A percentile compares a stretch with the other conserved stretches of the same genome.
These are phyloP conservation scores for Nymphicus hollandicus DNA, from an alignment of 2,113 vertebrate genomes.

Conservation along the genomic window DNA sequence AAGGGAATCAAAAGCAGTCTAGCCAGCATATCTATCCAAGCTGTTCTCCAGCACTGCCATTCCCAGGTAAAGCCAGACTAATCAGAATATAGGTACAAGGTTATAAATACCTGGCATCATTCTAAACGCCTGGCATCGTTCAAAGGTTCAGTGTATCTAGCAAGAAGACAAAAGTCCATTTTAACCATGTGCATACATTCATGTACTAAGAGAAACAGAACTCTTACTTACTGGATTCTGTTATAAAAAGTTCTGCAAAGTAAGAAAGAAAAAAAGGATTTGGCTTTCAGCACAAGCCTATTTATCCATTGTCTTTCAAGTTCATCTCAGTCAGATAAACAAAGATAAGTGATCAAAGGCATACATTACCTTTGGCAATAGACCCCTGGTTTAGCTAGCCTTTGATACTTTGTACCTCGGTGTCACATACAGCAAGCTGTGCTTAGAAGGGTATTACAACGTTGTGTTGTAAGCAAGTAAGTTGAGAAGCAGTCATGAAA, in stretches of 20 bases:
- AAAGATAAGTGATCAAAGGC: constrained; percentile 51
- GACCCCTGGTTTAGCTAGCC: not conserved
- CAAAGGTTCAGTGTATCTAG: not conserved
- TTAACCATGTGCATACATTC: not conserved
- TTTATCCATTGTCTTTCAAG: constrained; percentile 53
- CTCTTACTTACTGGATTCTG: not conserved
- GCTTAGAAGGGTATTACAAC: not conserved
- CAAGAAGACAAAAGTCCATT: not conserved
- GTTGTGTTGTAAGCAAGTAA: not conserved
- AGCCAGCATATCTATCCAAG: not conserved
- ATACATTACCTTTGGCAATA: not conserved
- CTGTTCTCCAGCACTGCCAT: not conserved
- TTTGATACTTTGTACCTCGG: not conserved
- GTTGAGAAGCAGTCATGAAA: not conserved
- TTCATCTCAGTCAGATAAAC: constrained; percentile 37
- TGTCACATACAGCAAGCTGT: not conserved
- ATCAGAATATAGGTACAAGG: not conserved
- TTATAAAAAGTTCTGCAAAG: not conserved
- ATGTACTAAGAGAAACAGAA: not conserved
- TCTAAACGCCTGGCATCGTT: not conserved
- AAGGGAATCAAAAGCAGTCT: not conserved
- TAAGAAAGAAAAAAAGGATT: not conserved
- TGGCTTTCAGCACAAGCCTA: not conserved
- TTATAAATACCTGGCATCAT: not conserved
- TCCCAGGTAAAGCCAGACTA: not conserved